Percentiles rank a stretch among this genome's conserved stretches.
Evolutionary conservation across 2,797 vertebrate species (phyloP).

Genomic region (Phrynocephalus guinanensis): DNA sequence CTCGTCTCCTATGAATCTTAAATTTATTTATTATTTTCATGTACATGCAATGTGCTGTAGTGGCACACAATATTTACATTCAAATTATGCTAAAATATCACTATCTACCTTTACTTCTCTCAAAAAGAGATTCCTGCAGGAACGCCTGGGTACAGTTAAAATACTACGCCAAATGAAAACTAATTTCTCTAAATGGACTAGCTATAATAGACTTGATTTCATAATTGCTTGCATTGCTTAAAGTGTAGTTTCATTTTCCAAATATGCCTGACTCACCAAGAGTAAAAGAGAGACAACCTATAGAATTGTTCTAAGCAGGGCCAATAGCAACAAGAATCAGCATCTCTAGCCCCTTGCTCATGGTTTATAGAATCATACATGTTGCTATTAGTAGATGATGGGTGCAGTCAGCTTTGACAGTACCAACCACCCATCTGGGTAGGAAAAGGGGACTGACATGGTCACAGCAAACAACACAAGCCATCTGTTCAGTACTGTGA

Average conservation of each 20-base stretch:
- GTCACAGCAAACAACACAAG: neutral
- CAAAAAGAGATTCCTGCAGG: no score
- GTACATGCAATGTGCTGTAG: no score
- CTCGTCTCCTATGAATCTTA: no score
- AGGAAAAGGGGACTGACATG: neutral
- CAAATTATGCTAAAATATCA: no score
- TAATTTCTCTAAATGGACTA: neutral
- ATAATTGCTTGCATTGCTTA: neutral
- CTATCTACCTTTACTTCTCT: no score
- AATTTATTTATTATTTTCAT: no score
- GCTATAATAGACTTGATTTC: neutral
- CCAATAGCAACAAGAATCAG: neutral
- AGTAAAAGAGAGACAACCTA: neutral
- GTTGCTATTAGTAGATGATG: neutral
- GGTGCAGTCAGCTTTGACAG: neutral
- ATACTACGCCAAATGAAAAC: conserved; percentile 9
- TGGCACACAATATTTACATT: no score
- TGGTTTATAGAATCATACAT: neutral
- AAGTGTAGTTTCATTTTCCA: neutral
- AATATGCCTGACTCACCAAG: neutral
- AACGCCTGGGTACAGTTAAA: neutral
- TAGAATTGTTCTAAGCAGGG: neutral
- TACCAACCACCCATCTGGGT: neutral
- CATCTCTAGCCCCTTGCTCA: neutral
- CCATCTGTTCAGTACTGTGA: conserved; percentile 1